A percentile compares a stretch with the other conserved stretches of the same genome.
Evolutionary conservation across 2,797 vertebrate species (phyloP).

Genomic region (Otus scops): DNA sequence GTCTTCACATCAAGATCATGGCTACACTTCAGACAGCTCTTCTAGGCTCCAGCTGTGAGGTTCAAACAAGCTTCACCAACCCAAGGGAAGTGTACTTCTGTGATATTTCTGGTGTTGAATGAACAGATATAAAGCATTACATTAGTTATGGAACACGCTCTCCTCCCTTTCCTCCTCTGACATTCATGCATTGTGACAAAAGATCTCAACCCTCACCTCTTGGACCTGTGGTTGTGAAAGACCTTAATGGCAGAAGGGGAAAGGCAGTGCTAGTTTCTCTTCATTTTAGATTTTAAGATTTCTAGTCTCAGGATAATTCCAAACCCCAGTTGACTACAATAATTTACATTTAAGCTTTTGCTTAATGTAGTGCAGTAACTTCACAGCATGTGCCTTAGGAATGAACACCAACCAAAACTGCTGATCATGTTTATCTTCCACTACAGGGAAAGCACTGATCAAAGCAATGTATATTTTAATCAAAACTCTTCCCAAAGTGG

Average conservation of each 20-base stretch:
- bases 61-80: background rate
- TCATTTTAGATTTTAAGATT: background rate
- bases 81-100: background rate
- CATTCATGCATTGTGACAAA: background rate
- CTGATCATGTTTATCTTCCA: background rate
- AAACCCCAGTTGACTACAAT: background rate
- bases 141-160: background rate
- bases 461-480: slow-evolving; percentile 30
- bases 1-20: background rate
- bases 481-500: slow-evolving; percentile 26
- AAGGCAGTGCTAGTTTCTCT: background rate
- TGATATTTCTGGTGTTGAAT: background rate
- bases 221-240: background rate
- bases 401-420: slow-evolving; percentile 7
- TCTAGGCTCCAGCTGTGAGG: background rate
- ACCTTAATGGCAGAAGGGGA: background rate
- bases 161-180: background rate
- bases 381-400: background rate
- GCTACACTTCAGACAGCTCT: background rate
- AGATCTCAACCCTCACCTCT: background rate
- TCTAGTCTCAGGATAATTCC: background rate
- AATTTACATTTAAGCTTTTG: background rate
- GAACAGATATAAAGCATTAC: background rate
- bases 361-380: background rate
- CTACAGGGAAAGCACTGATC: slow-evolving; percentile 13